Conservation (phyloP, 2,888 invertebrate genomes). For the Nemapogon koenigi region DNA sequence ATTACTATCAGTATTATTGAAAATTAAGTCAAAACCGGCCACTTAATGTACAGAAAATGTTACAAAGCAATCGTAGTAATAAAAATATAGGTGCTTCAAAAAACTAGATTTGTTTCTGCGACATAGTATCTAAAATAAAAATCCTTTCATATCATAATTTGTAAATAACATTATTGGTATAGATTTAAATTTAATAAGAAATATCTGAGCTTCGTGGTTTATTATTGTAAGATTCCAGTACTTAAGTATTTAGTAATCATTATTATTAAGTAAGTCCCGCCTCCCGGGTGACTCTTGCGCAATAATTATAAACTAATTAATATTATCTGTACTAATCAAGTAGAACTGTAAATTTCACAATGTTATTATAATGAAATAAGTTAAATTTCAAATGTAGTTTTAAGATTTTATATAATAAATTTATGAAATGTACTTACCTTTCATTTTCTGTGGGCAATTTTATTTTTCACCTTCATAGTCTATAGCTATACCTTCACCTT, state of each 20-base stretch:
- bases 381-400: constrained; percentile 53
- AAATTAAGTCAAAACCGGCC: constrained; percentile 2
- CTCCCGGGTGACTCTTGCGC: constrained; percentile 47
- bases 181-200: constrained; percentile 49
- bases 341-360: constrained; percentile 60
- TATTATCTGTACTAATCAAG: constrained; percentile 54
- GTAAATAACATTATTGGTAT: constrained; percentile 38
- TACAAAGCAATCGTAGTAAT: background rate
- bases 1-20: constrained; percentile 1
- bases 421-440: constrained; percentile 61
- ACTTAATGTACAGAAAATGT: constrained; percentile 1
- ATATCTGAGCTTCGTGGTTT: constrained; percentile 63
- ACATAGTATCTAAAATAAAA: constrained; percentile 24
- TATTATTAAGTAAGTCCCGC: constrained; percentile 35
- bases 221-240: constrained; percentile 22
- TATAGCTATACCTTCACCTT: no score
- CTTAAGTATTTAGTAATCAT: constrained; percentile 25
- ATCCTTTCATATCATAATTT: constrained; percentile 56
- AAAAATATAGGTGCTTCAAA: constrained; percentile 10
- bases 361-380: constrained; percentile 53
- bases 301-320: constrained; percentile 58
- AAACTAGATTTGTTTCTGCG: constrained; percentile 3
- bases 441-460: constrained; percentile 21
- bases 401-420: constrained; percentile 66
- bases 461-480: constrained; percentile 6